These are phyloP conservation scores for Agraylea sexmaculata DNA, from an alignment of 1,140 invertebrate species.

Conservation along the genomic window DNA sequence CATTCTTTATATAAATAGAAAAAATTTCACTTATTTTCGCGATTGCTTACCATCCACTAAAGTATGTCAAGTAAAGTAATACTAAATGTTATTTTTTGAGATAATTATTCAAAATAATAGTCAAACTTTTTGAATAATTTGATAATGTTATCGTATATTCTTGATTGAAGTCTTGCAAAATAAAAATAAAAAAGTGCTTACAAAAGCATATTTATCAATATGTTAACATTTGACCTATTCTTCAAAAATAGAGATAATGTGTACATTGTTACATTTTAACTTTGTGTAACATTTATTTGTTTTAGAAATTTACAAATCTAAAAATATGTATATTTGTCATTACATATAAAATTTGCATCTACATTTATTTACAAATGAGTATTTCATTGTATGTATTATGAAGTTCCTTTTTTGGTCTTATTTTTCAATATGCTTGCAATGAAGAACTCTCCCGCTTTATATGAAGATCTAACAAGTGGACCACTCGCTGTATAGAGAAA, in stretches of 20 bases:
- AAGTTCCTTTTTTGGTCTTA: constrained; percentile 25
- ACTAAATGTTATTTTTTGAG: not conserved
- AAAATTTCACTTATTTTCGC: not conserved
- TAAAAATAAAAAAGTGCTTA: not conserved
- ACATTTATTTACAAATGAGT: no score
- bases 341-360: no score
- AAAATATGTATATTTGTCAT: no score
- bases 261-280: no score
- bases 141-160: not conserved
- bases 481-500: constrained; percentile 97
- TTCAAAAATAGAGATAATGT: no score
- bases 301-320: no score
- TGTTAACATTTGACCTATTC: no score
- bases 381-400: no score
- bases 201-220: not conserved
- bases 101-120: not conserved
- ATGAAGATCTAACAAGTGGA: constrained; percentile 92
- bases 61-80: not conserved
- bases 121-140: not conserved
- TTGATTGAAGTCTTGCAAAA: not conserved
- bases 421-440: constrained; percentile 67
- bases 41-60: no score
- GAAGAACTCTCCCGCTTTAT: constrained; percentile 93
- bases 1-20: not conserved
- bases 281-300: no score